A percentile compares a stretch with the other conserved stretches of the same genome.
phyloP scores from a whole-genome alignment of 2,888 invertebrate species.

The Nebria salina region DNA sequence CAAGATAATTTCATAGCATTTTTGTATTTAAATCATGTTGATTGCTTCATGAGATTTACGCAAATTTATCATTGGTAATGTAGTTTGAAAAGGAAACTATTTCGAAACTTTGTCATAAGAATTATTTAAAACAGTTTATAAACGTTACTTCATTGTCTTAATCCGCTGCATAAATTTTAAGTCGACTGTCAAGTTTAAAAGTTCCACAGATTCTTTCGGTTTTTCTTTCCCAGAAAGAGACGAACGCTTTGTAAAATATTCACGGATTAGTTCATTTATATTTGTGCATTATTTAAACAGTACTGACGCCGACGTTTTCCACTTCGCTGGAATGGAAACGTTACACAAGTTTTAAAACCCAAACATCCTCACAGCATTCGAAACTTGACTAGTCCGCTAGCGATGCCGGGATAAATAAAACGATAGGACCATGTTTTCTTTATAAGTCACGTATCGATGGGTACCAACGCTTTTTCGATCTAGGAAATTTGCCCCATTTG shows the following conservation, averaged over 20 bases:
- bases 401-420: constrained; percentile 43
- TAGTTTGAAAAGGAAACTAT: neutral
- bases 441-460: constrained; percentile 47
- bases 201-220: neutral
- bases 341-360: constrained; percentile 31
- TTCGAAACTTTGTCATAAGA: neutral
- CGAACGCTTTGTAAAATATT: constrained; percentile 36
- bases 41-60: neutral
- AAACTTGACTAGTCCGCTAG: neutral
- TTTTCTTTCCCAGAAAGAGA: constrained; percentile 11
- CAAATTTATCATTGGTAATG: neutral
- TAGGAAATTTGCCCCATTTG: neutral
- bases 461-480: constrained; percentile 3
- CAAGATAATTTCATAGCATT: neutral
- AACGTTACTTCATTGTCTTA: neutral
- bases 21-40: neutral
- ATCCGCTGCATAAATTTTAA: neutral
- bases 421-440: constrained; percentile 43
- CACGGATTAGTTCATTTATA: constrained; percentile 45
- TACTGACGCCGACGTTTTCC: constrained; percentile 31
- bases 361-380: neutral
- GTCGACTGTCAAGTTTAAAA: neutral
- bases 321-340: constrained; percentile 15
- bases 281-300: constrained; percentile 38
- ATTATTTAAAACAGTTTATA: neutral